A percentile compares a stretch with the other conserved stretches of the same genome.
phyloP scores from a whole-genome alignment of 1,140 invertebrate genomes.

The Augochlora pura region DNA sequence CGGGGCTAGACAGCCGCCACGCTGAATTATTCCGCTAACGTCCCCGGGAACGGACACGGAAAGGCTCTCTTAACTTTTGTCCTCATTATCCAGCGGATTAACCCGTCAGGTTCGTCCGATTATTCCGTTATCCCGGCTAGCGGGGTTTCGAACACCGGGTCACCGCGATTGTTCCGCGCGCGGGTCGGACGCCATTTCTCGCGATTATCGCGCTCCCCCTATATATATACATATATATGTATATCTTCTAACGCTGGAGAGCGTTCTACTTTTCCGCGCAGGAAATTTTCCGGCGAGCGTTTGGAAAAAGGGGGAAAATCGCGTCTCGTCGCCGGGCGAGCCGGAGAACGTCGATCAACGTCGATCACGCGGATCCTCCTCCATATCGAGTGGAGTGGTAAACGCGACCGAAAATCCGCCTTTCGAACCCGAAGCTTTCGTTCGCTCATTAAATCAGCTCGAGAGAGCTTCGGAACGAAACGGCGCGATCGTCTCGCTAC shows the following conservation, averaged over 20 bases:
- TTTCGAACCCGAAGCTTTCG: neutral
- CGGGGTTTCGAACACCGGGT: neutral
- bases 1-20: slow-evolving; percentile 46
- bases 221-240: too few species aligned
- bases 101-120: slow-evolving; percentile 36
- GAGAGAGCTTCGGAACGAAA: slow-evolving; percentile 22
- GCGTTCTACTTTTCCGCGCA: neutral
- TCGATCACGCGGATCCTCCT: slow-evolving; percentile 7
- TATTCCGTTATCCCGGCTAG: slow-evolving; percentile 33
- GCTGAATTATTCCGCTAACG: slow-evolving; percentile 56
- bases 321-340: neutral
- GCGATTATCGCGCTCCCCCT: too few species aligned
- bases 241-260: too few species aligned
- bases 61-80: slow-evolving; percentile 44
- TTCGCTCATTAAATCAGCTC: slow-evolving; percentile 37
- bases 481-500: too few species aligned
- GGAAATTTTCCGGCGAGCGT: neutral
- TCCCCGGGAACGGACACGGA: slow-evolving; percentile 46
- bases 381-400: neutral
- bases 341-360: neutral
- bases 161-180: neutral
- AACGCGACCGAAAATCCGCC: slow-evolving; percentile 37
- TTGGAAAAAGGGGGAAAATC: too few species aligned
- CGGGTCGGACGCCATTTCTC: neutral
- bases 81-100: slow-evolving; percentile 46